Base-by-base conservation (phyloP, 2,888 invertebrate genomes). In the Bembecia ichneumoniformis region DNA sequence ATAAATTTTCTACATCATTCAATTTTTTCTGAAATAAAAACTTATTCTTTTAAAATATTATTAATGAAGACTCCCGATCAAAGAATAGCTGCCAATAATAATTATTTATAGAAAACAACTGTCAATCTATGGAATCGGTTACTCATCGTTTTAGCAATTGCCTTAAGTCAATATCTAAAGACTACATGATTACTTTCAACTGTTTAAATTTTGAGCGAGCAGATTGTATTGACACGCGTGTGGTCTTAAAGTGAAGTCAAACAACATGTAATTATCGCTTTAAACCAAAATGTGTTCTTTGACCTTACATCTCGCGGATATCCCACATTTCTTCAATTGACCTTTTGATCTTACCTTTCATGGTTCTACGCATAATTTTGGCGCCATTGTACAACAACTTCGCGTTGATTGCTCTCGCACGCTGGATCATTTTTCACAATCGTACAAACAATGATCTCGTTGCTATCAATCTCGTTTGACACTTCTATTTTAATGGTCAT, bases 321-420 rank as follows among this genome's bases (percentile, higher is more conserved):
- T 58, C 58, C 60, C 63, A 57, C 57, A 44, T 63, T 61, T 60
- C 49, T 35, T 53, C 47, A 52, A 53, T 56, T 52, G 62, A 70
- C 64, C 62, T 60, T 62, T 51, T 58, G 59, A 56, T 60, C 58
- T 59, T 52, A 36, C 58, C 55, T 64, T 65, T 68, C 57, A 55
- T 55, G 54, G 44, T 16, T 17, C 14, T 14, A 40, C 40, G 40
- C 40, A 40, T 14, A 40, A 40, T 14, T 13, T 40, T 40, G 40
- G 40, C 49, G 47, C 50, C 48, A 48, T 51, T 51, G 52, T 40
- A 40, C 14, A 28, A 28, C 28, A 28, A 9, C 40, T 40, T 40
- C 15, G 28, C 10, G 47, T 47, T 52, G 46, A 51, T 51, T 51
- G 49, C 14, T 14, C 5, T 40, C 10, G 20, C 40, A 40, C 15